Evolutionary conservation across 2,113 vertebrate species (phyloP).

Genomic region (Leucopsar rothschildi): DNA sequence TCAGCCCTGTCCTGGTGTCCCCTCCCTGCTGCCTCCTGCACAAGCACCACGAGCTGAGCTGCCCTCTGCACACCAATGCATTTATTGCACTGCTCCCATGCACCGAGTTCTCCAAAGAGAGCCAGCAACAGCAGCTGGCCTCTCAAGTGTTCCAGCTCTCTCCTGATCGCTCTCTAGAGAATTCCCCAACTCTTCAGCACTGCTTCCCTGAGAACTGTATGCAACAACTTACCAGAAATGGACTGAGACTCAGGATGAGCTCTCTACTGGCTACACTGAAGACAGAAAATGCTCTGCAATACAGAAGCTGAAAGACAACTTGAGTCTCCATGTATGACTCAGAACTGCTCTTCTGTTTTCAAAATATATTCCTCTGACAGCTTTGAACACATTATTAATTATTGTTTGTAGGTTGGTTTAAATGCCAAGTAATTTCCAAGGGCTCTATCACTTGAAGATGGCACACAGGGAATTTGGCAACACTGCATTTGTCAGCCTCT

Average conservation of each 20-base stretch:
- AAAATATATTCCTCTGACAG: not conserved
- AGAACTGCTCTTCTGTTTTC: not conserved
- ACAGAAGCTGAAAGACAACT: not conserved
- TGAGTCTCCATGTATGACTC: not conserved
- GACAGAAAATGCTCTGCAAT: not conserved
- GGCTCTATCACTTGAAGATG: not conserved
- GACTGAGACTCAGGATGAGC: not conserved
- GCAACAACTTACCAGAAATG: not conserved
- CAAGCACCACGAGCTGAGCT: not conserved
- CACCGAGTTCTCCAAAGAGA: not conserved
- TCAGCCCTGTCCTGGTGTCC: fast-evolving
- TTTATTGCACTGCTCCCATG: fast-evolving
- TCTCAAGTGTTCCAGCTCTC: not conserved
- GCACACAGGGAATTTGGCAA: not conserved
- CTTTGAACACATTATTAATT: not conserved
- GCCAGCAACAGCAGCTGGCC: not conserved
- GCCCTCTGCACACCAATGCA: not conserved
- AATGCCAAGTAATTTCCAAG: not conserved
- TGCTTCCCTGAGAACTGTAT: fast-evolving
- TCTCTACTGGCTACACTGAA: not conserved
- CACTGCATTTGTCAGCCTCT: not conserved
- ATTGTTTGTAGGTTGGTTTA: not conserved
- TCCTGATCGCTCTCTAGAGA: not conserved
- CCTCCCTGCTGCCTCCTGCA: not conserved
- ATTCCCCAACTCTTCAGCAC: not conserved